These are phyloP conservation scores for Sebastes taczanowskii DNA, from an alignment of 2,797 vertebrate genomes.

Conservation along the genomic window DNA sequence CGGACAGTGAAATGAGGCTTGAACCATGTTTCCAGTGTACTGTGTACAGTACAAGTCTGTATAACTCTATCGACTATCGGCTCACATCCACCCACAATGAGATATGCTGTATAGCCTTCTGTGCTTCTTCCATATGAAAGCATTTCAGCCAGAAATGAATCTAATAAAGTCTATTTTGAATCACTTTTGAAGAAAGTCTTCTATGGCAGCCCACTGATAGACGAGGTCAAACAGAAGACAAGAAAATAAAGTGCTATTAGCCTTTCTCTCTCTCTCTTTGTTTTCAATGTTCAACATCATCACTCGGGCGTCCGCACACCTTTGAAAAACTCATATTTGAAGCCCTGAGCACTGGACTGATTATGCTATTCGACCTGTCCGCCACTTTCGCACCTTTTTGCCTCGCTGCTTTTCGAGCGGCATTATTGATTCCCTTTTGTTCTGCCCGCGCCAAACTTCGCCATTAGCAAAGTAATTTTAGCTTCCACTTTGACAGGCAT, in stretches of 20 bases:
- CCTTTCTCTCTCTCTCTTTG: neutral
- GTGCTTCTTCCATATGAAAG: neutral
- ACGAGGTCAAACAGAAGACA: constrained; percentile 1
- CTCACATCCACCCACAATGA: neutral
- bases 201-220: neutral
- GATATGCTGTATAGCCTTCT: neutral
- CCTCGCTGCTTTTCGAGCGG: neutral
- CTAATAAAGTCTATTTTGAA: neutral
- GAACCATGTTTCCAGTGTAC: neutral
- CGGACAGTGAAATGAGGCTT: constrained; percentile 24
- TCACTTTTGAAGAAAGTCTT: neutral
- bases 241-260: constrained; percentile 3
- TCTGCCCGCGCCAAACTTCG: neutral
- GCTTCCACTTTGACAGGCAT: constrained; percentile 33
- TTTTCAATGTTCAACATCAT: neutral
- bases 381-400: neutral
- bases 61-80: neutral
- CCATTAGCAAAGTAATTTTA: constrained; percentile 38
- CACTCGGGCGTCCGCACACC: neutral
- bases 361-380: constrained; percentile 13
- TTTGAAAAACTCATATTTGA: constrained; percentile 13
- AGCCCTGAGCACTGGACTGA: constrained; percentile 5
- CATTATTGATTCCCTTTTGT: constrained; percentile 37
- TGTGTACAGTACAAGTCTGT: neutral
- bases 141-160: neutral